phyloP scores from a whole-genome alignment of 2,888 invertebrate species.

The Rotaria macrura region DNA sequence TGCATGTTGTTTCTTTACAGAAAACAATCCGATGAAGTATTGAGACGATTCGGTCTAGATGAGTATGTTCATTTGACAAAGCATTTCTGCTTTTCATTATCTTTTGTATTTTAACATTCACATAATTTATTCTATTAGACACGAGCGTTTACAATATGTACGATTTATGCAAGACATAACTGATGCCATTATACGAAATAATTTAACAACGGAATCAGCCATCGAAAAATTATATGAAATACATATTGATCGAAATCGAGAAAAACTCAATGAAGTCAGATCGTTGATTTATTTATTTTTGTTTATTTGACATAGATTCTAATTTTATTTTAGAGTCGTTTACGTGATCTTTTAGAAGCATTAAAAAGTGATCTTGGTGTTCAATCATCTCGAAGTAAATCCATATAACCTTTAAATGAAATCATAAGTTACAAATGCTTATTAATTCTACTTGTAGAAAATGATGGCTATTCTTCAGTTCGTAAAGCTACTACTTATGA shows the following conservation, averaged over 20 bases:
- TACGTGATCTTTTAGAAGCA: background rate
- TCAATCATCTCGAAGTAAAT: background rate
- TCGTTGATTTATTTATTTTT: background rate
- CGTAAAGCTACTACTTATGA: background rate
- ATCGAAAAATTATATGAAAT: conserved; percentile 11
- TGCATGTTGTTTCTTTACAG: background rate
- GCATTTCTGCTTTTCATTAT: too few species aligned
- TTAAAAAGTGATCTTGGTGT: conserved; percentile 16
- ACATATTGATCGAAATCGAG: background rate
- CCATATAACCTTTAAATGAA: too few species aligned
- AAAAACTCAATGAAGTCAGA: background rate
- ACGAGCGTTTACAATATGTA: background rate
- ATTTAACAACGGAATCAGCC: background rate
- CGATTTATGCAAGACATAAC: conserved; percentile 4
- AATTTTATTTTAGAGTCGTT: background rate
- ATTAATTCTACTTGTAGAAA: background rate
- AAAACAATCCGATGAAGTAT: background rate
- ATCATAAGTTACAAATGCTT: background rate
- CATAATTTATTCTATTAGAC: too few species aligned
- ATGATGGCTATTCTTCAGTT: background rate
- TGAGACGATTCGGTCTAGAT: background rate
- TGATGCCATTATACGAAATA: background rate
- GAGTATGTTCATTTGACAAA: background rate
- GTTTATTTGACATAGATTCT: too few species aligned
- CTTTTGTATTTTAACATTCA: too few species aligned